phyloP scores from a whole-genome alignment of 2,113 vertebrate species.

The Gracilinanus agilis region DNA sequence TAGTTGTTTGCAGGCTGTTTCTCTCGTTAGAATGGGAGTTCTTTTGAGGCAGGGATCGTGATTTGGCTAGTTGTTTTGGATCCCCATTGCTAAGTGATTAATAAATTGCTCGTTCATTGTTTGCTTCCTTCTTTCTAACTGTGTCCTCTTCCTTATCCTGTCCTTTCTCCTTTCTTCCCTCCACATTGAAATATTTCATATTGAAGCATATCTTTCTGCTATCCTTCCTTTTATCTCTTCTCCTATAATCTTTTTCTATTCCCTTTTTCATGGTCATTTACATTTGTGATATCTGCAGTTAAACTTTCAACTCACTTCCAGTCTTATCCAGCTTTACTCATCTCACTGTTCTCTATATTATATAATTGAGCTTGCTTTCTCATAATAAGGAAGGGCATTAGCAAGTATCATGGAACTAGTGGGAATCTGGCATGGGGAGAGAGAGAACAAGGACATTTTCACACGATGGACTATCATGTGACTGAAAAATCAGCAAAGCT shows the following conservation, averaged over 20 bases:
- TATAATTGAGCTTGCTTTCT: neutral
- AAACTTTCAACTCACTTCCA: neutral
- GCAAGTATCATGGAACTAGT: neutral
- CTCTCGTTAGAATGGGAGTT: neutral
- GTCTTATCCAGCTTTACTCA: neutral
- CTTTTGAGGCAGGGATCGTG: neutral
- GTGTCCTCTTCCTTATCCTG: neutral
- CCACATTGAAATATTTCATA: slow-evolving; percentile 2
- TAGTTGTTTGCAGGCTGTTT: neutral
- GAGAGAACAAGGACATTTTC: neutral
- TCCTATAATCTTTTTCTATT: slow-evolving; percentile 13
- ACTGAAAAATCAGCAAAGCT: neutral
- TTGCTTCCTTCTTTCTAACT: slow-evolving; percentile 6
- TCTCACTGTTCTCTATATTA: neutral
- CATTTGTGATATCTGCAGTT: slow-evolving; percentile 2
- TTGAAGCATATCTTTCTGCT: neutral
- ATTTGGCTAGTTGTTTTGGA: neutral
- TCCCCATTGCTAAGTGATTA: neutral
- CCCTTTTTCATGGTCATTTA: slow-evolving; percentile 38
- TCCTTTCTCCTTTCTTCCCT: neutral
- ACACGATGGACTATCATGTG: neutral
- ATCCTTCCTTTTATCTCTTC: neutral
- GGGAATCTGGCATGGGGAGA: neutral
- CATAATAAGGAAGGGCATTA: neutral
- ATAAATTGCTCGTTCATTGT: neutral